Conservation (phyloP, 2,797 vertebrate genomes). For the Merluccius polli region DNA sequence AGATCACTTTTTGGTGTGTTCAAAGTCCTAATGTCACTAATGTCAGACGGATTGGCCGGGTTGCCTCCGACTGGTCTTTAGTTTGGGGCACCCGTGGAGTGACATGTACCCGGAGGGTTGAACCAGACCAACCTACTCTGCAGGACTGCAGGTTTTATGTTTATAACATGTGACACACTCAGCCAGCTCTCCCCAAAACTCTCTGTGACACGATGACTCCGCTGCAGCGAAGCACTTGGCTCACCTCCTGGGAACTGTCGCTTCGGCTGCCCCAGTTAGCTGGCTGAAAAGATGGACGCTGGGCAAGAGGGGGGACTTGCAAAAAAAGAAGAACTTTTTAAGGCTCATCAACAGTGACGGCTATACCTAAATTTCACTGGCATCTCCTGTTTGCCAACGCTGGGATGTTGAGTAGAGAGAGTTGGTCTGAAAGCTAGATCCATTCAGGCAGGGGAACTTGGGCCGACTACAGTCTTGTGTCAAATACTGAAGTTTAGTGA, state of each 20-base stretch:
- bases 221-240: slow-evolving; percentile 35
- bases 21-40: neutral
- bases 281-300: neutral
- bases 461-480: neutral
- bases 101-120: slow-evolving; percentile 1
- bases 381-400: neutral
- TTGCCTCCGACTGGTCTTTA: neutral
- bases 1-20: neutral
- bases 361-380: neutral
- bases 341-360: neutral
- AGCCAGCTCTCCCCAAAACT: slow-evolving; percentile 37
- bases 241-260: slow-evolving; percentile 30
- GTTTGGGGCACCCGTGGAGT: neutral
- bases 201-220: slow-evolving; percentile 47
- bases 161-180: slow-evolving; percentile 47
- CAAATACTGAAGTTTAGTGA: neutral
- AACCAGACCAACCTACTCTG: slow-evolving; percentile 7
- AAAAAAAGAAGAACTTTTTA: neutral
- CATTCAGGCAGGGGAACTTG: neutral
- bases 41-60: neutral
- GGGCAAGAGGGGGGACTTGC: slow-evolving; percentile 12
- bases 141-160: slow-evolving; percentile 11
- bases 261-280: neutral
- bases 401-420: neutral
- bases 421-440: neutral